phyloP scores from a whole-genome alignment of 2,797 vertebrate species.

The Clangula hyemalis region DNA sequence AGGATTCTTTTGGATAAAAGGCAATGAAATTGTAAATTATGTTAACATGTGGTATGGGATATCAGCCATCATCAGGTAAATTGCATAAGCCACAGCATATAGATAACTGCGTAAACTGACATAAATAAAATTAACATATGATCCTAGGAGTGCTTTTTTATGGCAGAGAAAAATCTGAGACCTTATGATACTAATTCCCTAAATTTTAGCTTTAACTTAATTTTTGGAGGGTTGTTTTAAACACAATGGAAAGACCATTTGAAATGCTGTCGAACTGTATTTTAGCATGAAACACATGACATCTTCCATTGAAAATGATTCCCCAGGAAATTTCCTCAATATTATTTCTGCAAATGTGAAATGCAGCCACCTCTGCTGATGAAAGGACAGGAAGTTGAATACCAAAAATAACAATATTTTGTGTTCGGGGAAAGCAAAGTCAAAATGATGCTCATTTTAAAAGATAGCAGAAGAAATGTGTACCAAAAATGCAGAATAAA shows the following conservation, averaged over 20 bases:
- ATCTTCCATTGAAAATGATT: not conserved
- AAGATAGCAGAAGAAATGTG: not conserved
- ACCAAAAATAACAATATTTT: not conserved
- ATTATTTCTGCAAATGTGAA: slow-evolving; percentile 1
- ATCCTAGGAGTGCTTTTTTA: not conserved
- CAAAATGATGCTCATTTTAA: not conserved
- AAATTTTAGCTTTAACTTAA: not conserved
- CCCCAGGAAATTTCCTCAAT: not conserved
- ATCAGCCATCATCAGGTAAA: not conserved
- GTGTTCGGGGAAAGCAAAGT: not conserved
- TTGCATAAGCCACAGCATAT: not conserved
- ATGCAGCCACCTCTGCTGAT: not conserved
- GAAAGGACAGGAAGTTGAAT: not conserved
- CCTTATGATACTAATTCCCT: not conserved
- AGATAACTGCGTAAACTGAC: not conserved
- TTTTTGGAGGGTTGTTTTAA: not conserved
- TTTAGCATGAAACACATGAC: not conserved
- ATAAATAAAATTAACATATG: not conserved
- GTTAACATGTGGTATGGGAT: not conserved
- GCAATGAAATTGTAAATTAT: not conserved
- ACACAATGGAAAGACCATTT: not conserved
- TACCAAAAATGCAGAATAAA: not conserved
- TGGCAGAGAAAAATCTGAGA: not conserved
- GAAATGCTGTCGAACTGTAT: not conserved
- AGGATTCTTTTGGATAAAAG: not conserved